Evolutionary conservation across 2,113 vertebrate genomes (phyloP).

Genomic region (Aleadryas rufinucha): DNA sequence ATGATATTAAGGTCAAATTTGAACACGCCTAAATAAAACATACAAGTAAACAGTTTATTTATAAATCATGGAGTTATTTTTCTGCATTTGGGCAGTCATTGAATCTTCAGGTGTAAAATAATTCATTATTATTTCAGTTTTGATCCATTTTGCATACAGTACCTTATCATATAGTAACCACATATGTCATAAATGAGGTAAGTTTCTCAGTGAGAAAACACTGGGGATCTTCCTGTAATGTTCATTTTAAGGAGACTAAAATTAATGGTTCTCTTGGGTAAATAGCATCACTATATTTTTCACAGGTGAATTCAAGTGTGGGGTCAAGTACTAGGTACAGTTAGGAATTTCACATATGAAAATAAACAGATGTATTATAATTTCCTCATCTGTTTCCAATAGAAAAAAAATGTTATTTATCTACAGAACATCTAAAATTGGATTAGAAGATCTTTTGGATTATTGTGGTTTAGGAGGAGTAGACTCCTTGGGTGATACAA

Average conservation of each 20-base stretch:
- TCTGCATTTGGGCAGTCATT: background rate
- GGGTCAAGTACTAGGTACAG: background rate
- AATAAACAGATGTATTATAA: background rate
- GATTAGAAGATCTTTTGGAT: background rate
- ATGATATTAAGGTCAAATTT: background rate
- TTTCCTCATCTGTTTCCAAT: background rate
- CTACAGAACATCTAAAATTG: background rate
- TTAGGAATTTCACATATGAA: background rate
- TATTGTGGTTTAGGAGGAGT: background rate
- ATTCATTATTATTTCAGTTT: background rate
- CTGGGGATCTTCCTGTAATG: background rate
- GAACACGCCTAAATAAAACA: background rate
- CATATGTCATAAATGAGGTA: background rate
- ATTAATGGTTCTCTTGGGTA: background rate
- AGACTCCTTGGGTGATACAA: background rate
- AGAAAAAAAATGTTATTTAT: background rate
- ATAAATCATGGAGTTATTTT: background rate
- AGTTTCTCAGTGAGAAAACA: background rate
- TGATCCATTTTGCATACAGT: background rate
- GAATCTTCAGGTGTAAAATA: background rate
- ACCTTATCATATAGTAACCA: background rate
- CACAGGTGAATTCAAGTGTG: background rate
- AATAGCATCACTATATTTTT: background rate
- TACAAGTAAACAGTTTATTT: background rate
- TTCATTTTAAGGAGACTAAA: background rate